phyloP scores from a whole-genome alignment of 2,797 vertebrate species.

The Pseudotriccus pelzelni region DNA sequence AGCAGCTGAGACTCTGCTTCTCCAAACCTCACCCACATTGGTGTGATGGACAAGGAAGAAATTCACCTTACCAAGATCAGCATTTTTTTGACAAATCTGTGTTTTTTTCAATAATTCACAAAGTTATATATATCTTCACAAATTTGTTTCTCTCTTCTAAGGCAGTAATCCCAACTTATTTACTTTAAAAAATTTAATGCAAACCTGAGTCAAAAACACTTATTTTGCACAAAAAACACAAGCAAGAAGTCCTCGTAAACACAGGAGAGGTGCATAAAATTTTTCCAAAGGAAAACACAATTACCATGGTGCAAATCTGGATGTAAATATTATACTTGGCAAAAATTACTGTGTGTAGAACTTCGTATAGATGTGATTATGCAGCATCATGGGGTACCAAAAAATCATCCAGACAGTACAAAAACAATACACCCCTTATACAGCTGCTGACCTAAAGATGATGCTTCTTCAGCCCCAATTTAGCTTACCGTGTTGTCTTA shows the following conservation, averaged over 20 bases:
- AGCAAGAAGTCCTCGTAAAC: neutral
- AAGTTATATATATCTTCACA: neutral
- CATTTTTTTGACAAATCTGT: neutral
- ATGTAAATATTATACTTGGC: neutral
- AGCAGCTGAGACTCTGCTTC: neutral
- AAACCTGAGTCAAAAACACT: neutral
- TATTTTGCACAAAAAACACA: neutral
- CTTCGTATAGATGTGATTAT: neutral
- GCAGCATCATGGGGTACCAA: neutral
- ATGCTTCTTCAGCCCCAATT: neutral
- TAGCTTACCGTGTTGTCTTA: neutral
- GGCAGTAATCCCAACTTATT: neutral
- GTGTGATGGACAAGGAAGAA: neutral
- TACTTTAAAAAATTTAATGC: neutral
- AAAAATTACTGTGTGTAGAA: neutral
- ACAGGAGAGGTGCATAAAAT: neutral
- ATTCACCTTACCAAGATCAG: neutral
- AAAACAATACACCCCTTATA: neutral
- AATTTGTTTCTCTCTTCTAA: neutral
- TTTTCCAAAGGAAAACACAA: neutral
- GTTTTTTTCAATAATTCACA: neutral
- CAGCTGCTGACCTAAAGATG: neutral
- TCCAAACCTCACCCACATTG: rapidly evolving
- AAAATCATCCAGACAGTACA: neutral
- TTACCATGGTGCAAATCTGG: neutral